A percentile compares a stretch with the other conserved stretches of the same genome.
Conservation (phyloP, 1,140 invertebrate species). For the Drosophila kurseongensis region DNA sequence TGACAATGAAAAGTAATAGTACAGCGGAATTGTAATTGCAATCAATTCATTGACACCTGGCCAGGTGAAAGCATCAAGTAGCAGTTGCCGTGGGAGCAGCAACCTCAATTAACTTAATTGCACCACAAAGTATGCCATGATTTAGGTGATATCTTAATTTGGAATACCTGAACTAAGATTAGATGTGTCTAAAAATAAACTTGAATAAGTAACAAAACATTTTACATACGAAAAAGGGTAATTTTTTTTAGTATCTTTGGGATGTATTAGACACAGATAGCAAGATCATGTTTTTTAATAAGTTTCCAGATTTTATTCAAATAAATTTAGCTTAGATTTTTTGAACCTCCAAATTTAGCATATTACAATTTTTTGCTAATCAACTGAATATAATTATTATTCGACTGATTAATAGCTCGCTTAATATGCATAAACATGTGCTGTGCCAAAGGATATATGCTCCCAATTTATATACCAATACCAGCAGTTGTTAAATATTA, state of each 20-base stretch:
- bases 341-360: too few species aligned
- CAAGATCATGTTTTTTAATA: too few species aligned
- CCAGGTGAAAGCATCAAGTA: conserved; percentile 54
- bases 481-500: conserved; percentile 16
- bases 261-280: too few species aligned
- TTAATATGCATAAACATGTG: neutral
- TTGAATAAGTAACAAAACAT: too few species aligned
- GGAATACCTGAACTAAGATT: neutral
- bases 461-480: neutral
- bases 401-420: neutral
- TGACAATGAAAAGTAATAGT: conserved; percentile 64
- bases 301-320: too few species aligned
- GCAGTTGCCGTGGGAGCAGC: conserved; percentile 10
- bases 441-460: neutral
- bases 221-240: too few species aligned
- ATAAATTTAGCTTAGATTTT: too few species aligned
- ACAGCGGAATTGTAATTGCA: conserved; percentile 34
- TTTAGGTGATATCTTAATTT: conserved; percentile 26
- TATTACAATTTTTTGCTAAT: neutral
- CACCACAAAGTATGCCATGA: conserved; percentile 65
- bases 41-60: conserved; percentile 76
- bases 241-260: too few species aligned
- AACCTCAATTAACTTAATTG: conserved; percentile 64
- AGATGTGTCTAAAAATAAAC: too few species aligned
- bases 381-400: neutral